Conservation (phyloP, 2,888 invertebrate species). For the Trissolcus brochymenae region DNA sequence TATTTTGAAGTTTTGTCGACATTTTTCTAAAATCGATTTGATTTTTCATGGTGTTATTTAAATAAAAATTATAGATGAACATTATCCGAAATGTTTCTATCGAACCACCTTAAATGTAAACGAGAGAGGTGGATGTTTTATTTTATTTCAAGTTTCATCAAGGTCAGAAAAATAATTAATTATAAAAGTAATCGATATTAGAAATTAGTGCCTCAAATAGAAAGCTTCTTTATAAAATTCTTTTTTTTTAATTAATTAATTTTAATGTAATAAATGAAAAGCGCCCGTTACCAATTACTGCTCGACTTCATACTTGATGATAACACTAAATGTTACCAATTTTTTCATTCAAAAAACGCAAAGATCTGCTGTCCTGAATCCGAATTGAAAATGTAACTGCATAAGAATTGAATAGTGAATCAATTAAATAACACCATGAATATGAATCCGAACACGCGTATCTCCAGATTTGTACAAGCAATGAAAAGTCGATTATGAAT, state of each 20-base stretch:
- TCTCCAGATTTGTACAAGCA: neutral
- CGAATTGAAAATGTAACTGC: too few relatives aligned
- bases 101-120: constrained; percentile 19
- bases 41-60: constrained; percentile 18
- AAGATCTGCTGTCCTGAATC: neutral
- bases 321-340: neutral
- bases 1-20: too few relatives aligned
- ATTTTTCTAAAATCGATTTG: neutral
- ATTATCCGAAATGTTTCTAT: neutral
- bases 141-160: neutral
- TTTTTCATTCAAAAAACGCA: neutral
- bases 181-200: neutral
- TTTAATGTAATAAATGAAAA: too few relatives aligned
- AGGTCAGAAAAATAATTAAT: neutral
- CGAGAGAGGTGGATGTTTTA: constrained; percentile 21
- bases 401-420: neutral
- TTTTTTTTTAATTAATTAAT: neutral
- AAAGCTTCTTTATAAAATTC: neutral
- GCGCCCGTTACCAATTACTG: neutral
- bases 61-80: neutral
- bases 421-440: constrained; percentile 24
- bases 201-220: neutral
- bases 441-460: constrained; percentile 4
- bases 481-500: constrained; percentile 1
- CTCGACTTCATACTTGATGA: neutral